phyloP scores from a whole-genome alignment of 2,797 vertebrate genomes.

The Sciurus vulgaris region DNA sequence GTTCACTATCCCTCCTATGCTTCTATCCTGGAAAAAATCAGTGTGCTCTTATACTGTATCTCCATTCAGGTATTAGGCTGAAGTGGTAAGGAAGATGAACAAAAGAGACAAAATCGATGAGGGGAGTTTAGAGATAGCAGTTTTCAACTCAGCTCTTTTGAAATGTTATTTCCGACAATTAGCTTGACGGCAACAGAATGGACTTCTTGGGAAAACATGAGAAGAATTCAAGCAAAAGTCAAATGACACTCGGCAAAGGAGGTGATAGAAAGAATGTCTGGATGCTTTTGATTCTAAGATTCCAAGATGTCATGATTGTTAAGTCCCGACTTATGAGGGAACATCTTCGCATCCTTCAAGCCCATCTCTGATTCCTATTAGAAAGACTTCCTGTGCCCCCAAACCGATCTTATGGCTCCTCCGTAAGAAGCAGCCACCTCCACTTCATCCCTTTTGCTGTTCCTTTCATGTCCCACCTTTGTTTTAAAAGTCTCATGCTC shows the following conservation, averaged over 20 bases:
- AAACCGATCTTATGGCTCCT: not conserved
- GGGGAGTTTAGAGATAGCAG: not conserved
- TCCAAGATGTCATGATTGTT: not conserved
- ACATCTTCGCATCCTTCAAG: not conserved
- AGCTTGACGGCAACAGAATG: conserved; percentile 6
- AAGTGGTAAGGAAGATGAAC: not conserved
- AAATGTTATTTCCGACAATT: conserved; percentile 9
- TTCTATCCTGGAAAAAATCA: not conserved
- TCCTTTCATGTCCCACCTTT: not conserved
- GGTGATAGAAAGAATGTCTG: not conserved
- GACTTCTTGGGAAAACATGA: not conserved
- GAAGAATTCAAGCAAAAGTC: conserved; percentile 41
- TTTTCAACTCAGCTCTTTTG: not conserved
- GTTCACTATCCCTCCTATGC: not conserved
- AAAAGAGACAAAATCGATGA: not conserved
- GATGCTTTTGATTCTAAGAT: not conserved
- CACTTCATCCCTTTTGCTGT: not conserved
- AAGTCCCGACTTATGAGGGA: not conserved
- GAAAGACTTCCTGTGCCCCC: not conserved
- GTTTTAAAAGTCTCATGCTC: not conserved
- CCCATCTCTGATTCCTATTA: not conserved
- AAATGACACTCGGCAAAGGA: not conserved
- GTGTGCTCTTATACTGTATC: not conserved
- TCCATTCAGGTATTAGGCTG: not conserved
- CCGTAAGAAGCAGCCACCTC: not conserved